Percentiles rank a stretch among this genome's conserved stretches.
phyloP scores from a whole-genome alignment of 2,113 vertebrate species.

The Anguilla rostrata region DNA sequence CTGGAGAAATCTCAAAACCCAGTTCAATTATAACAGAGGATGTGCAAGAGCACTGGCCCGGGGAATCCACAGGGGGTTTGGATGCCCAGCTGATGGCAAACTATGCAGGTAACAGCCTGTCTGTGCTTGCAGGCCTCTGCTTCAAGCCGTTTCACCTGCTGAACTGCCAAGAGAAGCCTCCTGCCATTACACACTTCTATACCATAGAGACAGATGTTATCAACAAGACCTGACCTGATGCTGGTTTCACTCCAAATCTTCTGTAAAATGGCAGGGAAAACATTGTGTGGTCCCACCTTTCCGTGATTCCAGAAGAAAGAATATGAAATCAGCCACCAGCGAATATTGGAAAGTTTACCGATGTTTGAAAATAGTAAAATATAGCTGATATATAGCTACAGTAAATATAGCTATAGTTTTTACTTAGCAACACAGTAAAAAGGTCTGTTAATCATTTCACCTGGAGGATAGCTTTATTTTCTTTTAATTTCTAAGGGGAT shows the following conservation, averaged over 20 bases:
- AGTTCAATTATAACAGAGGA: conserved; percentile 83
- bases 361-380: neutral
- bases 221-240: conserved; percentile 22
- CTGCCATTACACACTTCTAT: conserved; percentile 32
- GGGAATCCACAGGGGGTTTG: conserved; percentile 71
- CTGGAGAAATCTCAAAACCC: conserved; percentile 83
- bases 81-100: conserved; percentile 70
- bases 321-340: neutral
- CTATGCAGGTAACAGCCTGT: conserved; percentile 63
- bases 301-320: neutral
- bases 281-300: neutral
- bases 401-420: no score
- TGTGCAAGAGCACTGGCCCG: conserved; percentile 72
- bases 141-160: conserved; percentile 69
- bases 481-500: no score
- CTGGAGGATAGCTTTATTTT: no score
- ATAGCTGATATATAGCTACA: no score
- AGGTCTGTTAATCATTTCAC: no score
- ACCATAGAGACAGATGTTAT: conserved; percentile 29
- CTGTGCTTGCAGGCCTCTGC: conserved; percentile 58
- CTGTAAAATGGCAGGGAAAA: conserved; percentile 26
- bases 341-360: neutral
- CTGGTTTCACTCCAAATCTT: conserved; percentile 23
- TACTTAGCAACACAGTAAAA: no score
- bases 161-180: conserved; percentile 50